Percentiles rank a stretch among this genome's conserved stretches.
Evolutionary conservation across 2,113 vertebrate species (phyloP).

Genomic region (Erythrolamprus reginae): DNA sequence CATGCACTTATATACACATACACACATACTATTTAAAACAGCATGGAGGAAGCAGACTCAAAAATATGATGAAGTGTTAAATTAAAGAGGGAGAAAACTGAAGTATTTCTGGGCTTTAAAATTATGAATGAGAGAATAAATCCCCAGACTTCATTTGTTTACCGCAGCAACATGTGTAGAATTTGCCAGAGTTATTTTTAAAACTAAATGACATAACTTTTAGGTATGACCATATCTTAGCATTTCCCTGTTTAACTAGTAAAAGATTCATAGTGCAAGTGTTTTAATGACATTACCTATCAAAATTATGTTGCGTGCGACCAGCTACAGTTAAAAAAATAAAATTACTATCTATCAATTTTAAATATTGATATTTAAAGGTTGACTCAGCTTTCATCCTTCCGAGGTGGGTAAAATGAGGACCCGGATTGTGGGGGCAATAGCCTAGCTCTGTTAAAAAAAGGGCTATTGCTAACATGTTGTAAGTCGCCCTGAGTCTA

Average conservation of each 20-base stretch:
- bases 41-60: not conserved
- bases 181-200: constrained; percentile 28
- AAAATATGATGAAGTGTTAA: not conserved
- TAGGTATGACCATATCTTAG: constrained; percentile 31
- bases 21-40: too few species aligned
- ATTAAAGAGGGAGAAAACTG: not conserved
- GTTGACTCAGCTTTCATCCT: too few species aligned
- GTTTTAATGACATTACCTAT: constrained; percentile 29
- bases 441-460: too few species aligned
- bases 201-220: constrained; percentile 29
- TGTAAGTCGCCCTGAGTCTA: too few species aligned
- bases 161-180: constrained; percentile 1
- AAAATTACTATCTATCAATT: too few species aligned
- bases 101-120: constrained; percentile 30
- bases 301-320: not conserved
- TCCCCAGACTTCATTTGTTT: not conserved
- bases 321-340: too few species aligned
- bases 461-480: too few species aligned
- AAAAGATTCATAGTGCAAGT: constrained; percentile 44
- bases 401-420: too few species aligned
- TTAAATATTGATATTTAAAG: too few species aligned
- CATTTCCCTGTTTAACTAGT: constrained; percentile 48
- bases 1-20: too few species aligned
- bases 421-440: too few species aligned
- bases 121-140: not conserved